A percentile compares a stretch with the other conserved stretches of the same genome.
phyloP scores from a whole-genome alignment of 1,140 invertebrate genomes.

The Eueides isabella region DNA sequence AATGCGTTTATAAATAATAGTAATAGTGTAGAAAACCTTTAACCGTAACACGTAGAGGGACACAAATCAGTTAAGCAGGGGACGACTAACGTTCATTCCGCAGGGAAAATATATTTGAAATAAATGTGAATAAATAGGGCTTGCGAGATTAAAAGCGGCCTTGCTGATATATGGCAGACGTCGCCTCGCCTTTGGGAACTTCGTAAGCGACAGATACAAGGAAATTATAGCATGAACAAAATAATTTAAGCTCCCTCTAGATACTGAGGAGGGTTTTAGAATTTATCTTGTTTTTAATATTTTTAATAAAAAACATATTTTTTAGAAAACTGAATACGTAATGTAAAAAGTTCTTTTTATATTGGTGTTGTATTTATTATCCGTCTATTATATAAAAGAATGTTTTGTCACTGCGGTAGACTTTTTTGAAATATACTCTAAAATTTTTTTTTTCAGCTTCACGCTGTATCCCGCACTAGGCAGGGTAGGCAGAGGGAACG shows the following conservation, averaged over 20 bases:
- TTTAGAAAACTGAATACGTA: neutral
- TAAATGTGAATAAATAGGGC: conserved; percentile 78
- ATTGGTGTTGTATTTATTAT: neutral
- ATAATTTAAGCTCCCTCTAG: conserved; percentile 9
- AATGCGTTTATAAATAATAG: conserved; percentile 5
- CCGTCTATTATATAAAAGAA: too few relatives aligned
- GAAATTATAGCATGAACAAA: conserved; percentile 23
- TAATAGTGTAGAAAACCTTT: neutral
- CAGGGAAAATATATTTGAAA: conserved; percentile 38
- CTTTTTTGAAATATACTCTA: too few relatives aligned
- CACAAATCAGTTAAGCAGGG: conserved; percentile 1
- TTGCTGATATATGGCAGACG: conserved; percentile 31
- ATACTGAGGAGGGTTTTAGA: neutral
- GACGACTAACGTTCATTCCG: conserved; percentile 10
- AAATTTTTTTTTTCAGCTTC: too few relatives aligned
- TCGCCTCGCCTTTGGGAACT: neutral
- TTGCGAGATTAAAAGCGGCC: conserved; percentile 70
- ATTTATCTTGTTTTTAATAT: neutral
- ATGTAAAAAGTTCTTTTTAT: neutral
- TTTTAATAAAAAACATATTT: neutral
- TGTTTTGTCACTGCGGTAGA: too few relatives aligned
- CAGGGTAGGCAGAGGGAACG: too few relatives aligned
- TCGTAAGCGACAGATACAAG: conserved; percentile 15
- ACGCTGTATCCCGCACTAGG: too few relatives aligned
- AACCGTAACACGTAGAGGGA: neutral